Evolutionary conservation across 2,888 invertebrate species (phyloP), one percentile per base, ranked within the genome.

Genomic region (Ptychoptera albimana): DNA sequence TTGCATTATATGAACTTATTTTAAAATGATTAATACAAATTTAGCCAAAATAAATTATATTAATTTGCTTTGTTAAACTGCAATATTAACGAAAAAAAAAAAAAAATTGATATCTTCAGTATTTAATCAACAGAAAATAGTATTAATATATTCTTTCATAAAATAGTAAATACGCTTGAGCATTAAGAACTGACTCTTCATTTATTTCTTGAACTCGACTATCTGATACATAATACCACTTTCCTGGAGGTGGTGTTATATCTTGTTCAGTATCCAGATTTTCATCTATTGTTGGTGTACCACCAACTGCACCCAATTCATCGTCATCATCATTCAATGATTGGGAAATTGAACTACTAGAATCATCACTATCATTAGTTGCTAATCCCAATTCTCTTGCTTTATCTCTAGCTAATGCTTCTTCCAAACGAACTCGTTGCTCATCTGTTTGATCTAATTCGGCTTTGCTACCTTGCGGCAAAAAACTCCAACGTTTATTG

Each of bases 171-270:
- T 97, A 97, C 12, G 97, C 96, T 66, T 96, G 89, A 47, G 83
- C 82, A 53, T 74, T 71, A 39, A 92, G 70, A 46, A 94, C 94
- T 50, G 75, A 73, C 2, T 79, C 76, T 63, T 91, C 86, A 45
- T 74, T 71, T 16, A 86, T 82, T 60, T 87, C 84, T 35, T 75
- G 73, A 1, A 94, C 91, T 57, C 81, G 75, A 46, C 84, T 83
- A 68, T 97, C 97, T 46, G 93, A 93, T 42, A 93, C 81, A 60
- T 84, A 84, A 68, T 84, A 97, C 97, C 97, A 97, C 56, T 79
- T 80, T 10, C 88, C 88, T 2, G 74, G 63, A 1, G 81, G 73
- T 6, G 77, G 36, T 16, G 16, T 31, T 8, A 44, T 34, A 1
- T 59, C 56, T 6, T 62, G 60, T 31, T 60, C 60, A 14, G 57